Evolutionary conservation across 2,797 vertebrate genomes (phyloP).

Genomic region (Helostoma temminkii): DNA sequence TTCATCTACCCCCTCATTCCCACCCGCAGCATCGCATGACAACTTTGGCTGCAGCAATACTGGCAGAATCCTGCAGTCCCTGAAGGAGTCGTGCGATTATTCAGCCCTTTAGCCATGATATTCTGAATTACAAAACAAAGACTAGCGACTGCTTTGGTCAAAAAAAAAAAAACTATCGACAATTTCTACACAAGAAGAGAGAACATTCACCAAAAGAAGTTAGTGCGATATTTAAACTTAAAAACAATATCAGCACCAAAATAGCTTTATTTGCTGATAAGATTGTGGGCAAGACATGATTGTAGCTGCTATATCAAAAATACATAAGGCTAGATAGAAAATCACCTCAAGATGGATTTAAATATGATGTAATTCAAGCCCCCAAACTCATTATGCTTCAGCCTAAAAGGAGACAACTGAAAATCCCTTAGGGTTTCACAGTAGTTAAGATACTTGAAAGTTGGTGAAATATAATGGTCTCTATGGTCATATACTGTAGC

Average conservation of each 20-base stretch:
- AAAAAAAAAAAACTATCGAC: slow-evolving; percentile 44
- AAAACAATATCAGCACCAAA: slow-evolving; percentile 4
- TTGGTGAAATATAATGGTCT: slow-evolving; percentile 1
- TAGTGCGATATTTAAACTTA: neutral
- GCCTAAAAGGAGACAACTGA: neutral
- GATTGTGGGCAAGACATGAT: neutral
- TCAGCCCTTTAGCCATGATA: slow-evolving; percentile 66
- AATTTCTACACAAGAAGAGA: slow-evolving; percentile 16
- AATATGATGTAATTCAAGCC: slow-evolving; percentile 9
- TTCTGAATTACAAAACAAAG: slow-evolving; percentile 63
- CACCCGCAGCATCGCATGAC: slow-evolving; percentile 73
- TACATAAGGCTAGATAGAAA: neutral
- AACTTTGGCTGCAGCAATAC: slow-evolving; percentile 72
- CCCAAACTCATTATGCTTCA: slow-evolving; percentile 16
- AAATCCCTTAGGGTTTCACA: neutral
- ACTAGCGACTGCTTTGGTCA: slow-evolving; percentile 48
- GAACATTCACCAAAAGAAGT: slow-evolving; percentile 4
- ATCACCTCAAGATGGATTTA: neutral
- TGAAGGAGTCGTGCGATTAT: slow-evolving; percentile 69
- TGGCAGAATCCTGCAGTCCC: slow-evolving; percentile 68
- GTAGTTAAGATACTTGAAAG: neutral
- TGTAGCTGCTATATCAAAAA: slow-evolving; percentile 3
- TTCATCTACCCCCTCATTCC: slow-evolving; percentile 67
- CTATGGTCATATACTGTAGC: slow-evolving; percentile 14
- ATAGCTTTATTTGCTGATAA: slow-evolving; percentile 10